Base-by-base conservation (phyloP, 1,140 invertebrate species). In the Notospermus geniculatus region DNA sequence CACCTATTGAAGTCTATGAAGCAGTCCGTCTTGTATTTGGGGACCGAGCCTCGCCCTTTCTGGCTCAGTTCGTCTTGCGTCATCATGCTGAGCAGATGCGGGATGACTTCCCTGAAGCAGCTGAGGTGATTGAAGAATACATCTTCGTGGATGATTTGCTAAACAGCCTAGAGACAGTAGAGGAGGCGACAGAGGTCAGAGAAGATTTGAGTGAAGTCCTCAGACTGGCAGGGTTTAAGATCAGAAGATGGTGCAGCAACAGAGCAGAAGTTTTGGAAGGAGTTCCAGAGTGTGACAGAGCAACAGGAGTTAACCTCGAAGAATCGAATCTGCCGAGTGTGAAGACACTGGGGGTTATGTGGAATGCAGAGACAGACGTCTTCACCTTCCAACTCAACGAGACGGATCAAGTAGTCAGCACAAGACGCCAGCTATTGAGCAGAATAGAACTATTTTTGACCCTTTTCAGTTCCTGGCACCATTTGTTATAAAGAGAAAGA, bases 21-120 rank as follows among this genome's bases (percentile, higher is more conserved):
- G 62, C 53, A n/a, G 63, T 30, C 23, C n/a, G 65, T 25, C 9
- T 64, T 1, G 62, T 64, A 17, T 67, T 67, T 54, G 62, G 62
- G 1, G 36, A 59, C 15, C 54, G 59, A 25, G 19, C 56, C 17
- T 67, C 55, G 25, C 56, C 64, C 11, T 66, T 27, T 29, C 29
- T 59, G 11, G 60, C 54, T 15, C 65, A 63, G 41, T 57, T 46
- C 43, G 65, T 64, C 9, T 56, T 50, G 2, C 5, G 29, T 56
- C 59, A 19, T 22, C 41, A 58, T 29, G 32, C 43, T 41, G 15
- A 57, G 19, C 4, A 43, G 11, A 15, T 19, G 7, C 17, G 22
- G 17, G 29, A 41, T 2, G 13, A 5, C 2, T 36, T 7, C 15
- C 56, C 56, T 9, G 7, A 13, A 57, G 56, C 23, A 17, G 17